Percentiles rank a stretch among this genome's conserved stretches.
These are phyloP conservation scores for Parauchenoglanis ngamensis DNA, from an alignment of 2,797 vertebrate species.

Conservation along the genomic window DNA sequence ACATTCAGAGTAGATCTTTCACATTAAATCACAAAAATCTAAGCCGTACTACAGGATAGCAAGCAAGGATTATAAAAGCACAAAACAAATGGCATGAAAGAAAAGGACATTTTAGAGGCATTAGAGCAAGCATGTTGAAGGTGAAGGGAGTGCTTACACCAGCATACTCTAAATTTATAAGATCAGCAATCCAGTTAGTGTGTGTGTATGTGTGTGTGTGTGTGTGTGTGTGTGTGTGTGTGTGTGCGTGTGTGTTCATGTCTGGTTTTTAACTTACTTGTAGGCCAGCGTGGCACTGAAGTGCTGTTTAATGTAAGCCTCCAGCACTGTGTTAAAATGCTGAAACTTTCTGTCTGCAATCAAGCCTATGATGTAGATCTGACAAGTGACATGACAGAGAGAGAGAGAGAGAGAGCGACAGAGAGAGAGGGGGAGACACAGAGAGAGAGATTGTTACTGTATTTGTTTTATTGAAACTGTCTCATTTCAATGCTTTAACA, in stretches of 20 bases:
- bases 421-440: background rate
- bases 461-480: no score
- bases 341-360: slow-evolving; percentile 98
- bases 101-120: background rate
- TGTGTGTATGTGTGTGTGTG: slow-evolving; percentile 42
- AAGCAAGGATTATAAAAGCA: slow-evolving; percentile 6
- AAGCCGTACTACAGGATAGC: background rate
- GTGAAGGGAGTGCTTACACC: slow-evolving; percentile 17
- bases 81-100: background rate
- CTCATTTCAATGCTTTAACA: no score
- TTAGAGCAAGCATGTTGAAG: background rate
- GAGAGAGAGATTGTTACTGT: no score
- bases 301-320: slow-evolving; percentile 98
- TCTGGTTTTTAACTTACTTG: slow-evolving; percentile 71
- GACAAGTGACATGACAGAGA: slow-evolving; percentile 49
- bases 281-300: slow-evolving; percentile 97
- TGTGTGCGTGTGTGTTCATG: slow-evolving; percentile 13
- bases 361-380: slow-evolving; percentile 97
- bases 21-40: slow-evolving; percentile 16
- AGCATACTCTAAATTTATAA: slow-evolving; percentile 19
- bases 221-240: background rate
- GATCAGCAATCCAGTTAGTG: slow-evolving; percentile 12
- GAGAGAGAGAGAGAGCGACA: slow-evolving; percentile 20
- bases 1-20: background rate
- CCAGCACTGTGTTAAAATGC: slow-evolving; percentile 96